Conservation (phyloP, 2,797 vertebrate species). For the Sebastiscus albofasciatus region DNA sequence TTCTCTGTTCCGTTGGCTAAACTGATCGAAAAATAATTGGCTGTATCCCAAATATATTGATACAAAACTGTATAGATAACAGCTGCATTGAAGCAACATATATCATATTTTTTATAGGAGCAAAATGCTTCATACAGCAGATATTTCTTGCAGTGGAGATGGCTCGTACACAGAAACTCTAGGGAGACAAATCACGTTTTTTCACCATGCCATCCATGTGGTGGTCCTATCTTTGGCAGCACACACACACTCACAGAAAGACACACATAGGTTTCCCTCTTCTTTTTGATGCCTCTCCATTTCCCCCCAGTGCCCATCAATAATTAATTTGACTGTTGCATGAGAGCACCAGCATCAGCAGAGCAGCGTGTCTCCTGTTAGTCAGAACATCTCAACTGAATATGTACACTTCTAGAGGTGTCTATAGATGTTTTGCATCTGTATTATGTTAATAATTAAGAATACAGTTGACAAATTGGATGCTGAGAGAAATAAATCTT, state of each 20-base stretch:
- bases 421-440: not conserved
- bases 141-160: conserved; percentile 4
- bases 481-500: not conserved
- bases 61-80: not conserved
- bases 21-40: too few relatives aligned
- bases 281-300: conserved; percentile 34
- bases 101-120: not conserved
- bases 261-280: not conserved
- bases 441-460: not conserved
- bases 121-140: not conserved
- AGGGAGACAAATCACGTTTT: conserved; percentile 15
- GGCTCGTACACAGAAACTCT: not conserved
- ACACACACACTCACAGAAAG: not conserved
- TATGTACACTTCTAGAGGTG: not conserved
- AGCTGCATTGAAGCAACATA: not conserved
- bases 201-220: conserved; percentile 6
- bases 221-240: not conserved
- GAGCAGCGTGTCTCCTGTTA: not conserved
- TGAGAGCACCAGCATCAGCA: conserved; percentile 10
- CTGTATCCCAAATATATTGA: not conserved
- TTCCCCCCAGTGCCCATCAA: conserved; percentile 38
- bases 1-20: too few relatives aligned
- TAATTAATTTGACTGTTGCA: conserved; percentile 34
- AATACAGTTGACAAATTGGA: not conserved
- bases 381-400: not conserved